Evolutionary conservation across 2,113 vertebrate species (phyloP), one percentile per base, ranked within the genome.

Genomic region (Leucopsar rothschildi): DNA sequence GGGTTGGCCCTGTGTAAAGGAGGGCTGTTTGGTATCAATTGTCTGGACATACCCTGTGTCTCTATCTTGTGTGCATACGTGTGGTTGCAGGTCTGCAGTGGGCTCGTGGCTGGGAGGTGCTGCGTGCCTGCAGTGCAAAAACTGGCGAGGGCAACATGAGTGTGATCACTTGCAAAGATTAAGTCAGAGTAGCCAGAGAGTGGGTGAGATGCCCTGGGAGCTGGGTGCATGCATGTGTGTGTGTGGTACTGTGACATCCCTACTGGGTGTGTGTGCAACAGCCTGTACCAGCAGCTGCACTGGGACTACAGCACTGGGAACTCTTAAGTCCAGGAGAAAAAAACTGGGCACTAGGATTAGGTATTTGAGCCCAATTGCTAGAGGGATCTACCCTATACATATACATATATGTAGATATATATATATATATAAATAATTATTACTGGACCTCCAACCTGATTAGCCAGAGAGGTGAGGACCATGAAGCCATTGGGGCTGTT

Each of bases 211-310:
- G 45, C 24, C 44, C 42, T 45, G 21, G 50, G 47, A 87, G 37
- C n/a, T 2, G 2, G 28, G 6, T 16, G 6, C 29, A 40, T 3
- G 23, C 7, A 6, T 23, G 16, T 45, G 28, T 29, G 31, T 27
- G 23, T 10, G 21, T 21, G 50, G 27, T 72, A 4, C 22, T 78
- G 35, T 35, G 40, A 15, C 44, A 53, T 24, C 55, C 29, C 53
- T 31, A 7, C 24, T 4, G 40, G 24, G 5, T 15, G 9, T 9
- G 27, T 12, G 2, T 2, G 12, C 3, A 0, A 28, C 12, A 10
- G 24, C 8, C 55, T 35, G 16, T 21, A 31, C 22, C 59, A 87
- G 82, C 72, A 83, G 42, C 42, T 83, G 63, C 47, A 86, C 37
- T 1, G 14, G 13, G 37, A 23, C 52, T 52, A 37, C 47, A 61